Conservation (phyloP, 2,113 vertebrate species). For the Xyliphius kryptos region DNA sequence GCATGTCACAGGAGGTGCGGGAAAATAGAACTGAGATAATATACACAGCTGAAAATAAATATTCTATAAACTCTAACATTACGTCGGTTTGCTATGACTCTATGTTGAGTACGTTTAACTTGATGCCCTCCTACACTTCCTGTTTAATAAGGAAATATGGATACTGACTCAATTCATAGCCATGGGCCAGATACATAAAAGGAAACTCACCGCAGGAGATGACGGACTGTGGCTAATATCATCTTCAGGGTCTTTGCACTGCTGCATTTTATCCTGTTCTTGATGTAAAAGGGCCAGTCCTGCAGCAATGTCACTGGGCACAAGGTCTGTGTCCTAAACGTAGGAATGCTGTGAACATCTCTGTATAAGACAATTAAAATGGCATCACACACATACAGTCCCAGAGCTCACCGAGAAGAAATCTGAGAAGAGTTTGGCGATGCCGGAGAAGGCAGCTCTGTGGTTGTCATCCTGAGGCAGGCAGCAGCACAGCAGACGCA, state of each 20-base stretch:
- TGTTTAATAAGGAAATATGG: too few relatives aligned
- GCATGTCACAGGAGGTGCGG: too few relatives aligned
- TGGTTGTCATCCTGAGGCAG: constrained; percentile 80
- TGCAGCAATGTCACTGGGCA: constrained; percentile 90
- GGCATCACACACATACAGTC: not conserved
- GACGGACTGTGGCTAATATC: constrained; percentile 65
- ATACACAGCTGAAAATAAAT: too few relatives aligned
- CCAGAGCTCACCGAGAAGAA: constrained; percentile 79
- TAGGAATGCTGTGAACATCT: too few relatives aligned
- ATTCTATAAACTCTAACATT: too few relatives aligned
- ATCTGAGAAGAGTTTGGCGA: constrained; percentile 76
- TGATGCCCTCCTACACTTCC: too few relatives aligned
- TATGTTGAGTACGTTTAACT: too few relatives aligned
- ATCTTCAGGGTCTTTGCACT: constrained; percentile 68
- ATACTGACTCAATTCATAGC: too few relatives aligned
- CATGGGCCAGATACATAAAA: not conserved
- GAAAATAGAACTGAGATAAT: too few relatives aligned
- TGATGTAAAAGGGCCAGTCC: constrained; percentile 90
- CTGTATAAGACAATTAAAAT: too few relatives aligned
- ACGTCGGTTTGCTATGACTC: too few relatives aligned
- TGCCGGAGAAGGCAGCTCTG: constrained; percentile 82
- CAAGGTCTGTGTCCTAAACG: constrained; percentile 89
- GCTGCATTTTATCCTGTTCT: constrained; percentile 83
- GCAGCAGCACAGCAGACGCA: constrained; percentile 86
- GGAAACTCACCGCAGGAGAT: constrained; percentile 64